These are phyloP conservation scores for Drosophila kanapiae DNA, from an alignment of 1,140 invertebrate species.

Conservation along the genomic window DNA sequence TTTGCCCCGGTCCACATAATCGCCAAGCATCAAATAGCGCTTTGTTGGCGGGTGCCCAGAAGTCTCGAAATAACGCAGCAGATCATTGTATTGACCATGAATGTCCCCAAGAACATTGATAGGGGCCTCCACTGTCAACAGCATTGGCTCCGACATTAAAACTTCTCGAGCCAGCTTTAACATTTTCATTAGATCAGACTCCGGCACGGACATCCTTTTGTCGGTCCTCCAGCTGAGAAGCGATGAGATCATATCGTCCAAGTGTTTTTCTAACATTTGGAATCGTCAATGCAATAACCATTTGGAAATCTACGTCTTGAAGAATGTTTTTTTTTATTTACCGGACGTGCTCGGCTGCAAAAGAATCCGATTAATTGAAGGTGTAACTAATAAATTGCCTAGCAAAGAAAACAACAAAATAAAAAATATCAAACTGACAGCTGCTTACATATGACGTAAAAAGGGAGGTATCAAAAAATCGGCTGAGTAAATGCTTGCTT, in stretches of 20 bases:
- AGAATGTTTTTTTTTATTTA: slow-evolving; percentile 3
- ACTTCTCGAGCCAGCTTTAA: slow-evolving; percentile 96
- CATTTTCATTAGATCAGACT: slow-evolving; percentile 34
- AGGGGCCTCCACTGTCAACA: slow-evolving; percentile 98
- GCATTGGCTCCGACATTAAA: slow-evolving; percentile 98
- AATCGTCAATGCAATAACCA: not conserved
- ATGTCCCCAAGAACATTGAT: slow-evolving; percentile 99
- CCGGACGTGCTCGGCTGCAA: not conserved
- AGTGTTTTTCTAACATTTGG: slow-evolving; percentile 40
- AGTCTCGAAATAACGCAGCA: slow-evolving; percentile 98
- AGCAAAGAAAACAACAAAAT: slow-evolving; percentile 7
- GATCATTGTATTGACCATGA: slow-evolving; percentile 99
- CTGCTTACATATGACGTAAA: slow-evolving; percentile 2
- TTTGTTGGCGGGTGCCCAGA: slow-evolving; percentile 99
- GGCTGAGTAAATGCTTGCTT: too few relatives aligned
- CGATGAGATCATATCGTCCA: slow-evolving; percentile 43
- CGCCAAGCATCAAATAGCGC: slow-evolving; percentile 98
- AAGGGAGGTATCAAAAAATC: not conserved
- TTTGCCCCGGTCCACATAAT: slow-evolving; percentile 94
- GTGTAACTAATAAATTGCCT: slow-evolving; percentile 1
- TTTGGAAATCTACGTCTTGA: not conserved
- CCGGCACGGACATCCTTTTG: slow-evolving; percentile 25
- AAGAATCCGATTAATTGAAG: slow-evolving; percentile 3
- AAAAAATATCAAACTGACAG: slow-evolving; percentile 1
- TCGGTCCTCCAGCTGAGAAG: slow-evolving; percentile 45